Evolutionary conservation across 1,140 invertebrate genomes (phyloP).

Genomic region (Eumeta japonica): DNA sequence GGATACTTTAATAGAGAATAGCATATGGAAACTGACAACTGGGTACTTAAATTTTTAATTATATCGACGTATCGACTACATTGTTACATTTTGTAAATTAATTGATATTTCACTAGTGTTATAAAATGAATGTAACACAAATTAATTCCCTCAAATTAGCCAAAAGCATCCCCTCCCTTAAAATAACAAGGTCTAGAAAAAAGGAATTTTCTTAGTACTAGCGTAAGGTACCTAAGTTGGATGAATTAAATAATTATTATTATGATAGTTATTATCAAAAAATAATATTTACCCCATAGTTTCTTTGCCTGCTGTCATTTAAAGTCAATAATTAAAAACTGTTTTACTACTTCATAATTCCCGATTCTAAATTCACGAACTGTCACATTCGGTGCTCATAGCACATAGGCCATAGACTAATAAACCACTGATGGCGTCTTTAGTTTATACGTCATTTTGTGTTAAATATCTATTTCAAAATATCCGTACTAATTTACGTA

Average conservation of each 20-base stretch:
- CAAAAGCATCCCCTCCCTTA: conserved; percentile 55
- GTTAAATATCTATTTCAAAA: too few species aligned
- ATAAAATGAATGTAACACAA: too few species aligned
- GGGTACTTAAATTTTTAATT: too few species aligned
- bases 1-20: conserved; percentile 10
- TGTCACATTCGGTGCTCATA: conserved; percentile 39
- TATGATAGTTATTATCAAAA: too few species aligned
- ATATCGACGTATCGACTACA: too few species aligned
- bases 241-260: conserved; percentile 7
- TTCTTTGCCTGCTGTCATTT: conserved; percentile 67
- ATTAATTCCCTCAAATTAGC: conserved; percentile 48
- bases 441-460: too few species aligned
- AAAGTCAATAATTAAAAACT: conserved; percentile 48
- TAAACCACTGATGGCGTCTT: too few species aligned
- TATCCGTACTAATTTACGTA: too few species aligned
- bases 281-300: conserved; percentile 60
- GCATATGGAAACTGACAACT: too few species aligned
- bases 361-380: conserved; percentile 43
- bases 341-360: conserved; percentile 53
- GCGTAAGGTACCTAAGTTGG: conserved; percentile 3
- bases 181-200: conserved; percentile 38
- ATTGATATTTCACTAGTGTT: too few species aligned
- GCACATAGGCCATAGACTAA: conserved; percentile 42
- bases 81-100: too few species aligned
- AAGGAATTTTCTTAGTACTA: conserved; percentile 17